Conservation (phyloP, 2,113 vertebrate species). For the Lynx canadensis region DNA sequence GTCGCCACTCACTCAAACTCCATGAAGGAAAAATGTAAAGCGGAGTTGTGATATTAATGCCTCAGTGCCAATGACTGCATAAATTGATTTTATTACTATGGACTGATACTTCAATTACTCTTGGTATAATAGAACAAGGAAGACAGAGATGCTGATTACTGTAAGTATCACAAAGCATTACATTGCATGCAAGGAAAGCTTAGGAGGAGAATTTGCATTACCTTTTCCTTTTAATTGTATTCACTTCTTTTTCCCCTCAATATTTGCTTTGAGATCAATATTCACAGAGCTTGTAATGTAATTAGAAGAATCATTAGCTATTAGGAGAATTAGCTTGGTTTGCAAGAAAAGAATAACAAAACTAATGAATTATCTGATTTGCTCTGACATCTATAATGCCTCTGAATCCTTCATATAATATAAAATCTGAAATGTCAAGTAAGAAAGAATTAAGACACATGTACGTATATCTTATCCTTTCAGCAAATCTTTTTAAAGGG, state of each 20-base stretch:
- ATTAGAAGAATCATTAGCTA: conserved; percentile 49
- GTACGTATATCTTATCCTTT: background rate
- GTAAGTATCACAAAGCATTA: background rate
- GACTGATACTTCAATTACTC: conserved; percentile 3
- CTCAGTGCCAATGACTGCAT: background rate
- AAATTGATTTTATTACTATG: background rate
- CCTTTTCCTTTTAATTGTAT: conserved; percentile 13
- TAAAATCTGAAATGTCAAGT: background rate
- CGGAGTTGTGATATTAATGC: background rate
- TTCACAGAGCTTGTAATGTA: conserved; percentile 18
- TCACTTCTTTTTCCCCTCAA: background rate
- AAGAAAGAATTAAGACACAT: background rate
- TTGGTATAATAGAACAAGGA: background rate
- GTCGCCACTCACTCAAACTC: background rate
- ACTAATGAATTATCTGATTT: conserved; percentile 7
- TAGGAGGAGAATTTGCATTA: background rate
- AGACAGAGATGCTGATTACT: background rate
- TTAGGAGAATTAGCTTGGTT: conserved; percentile 57
- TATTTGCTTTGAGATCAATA: conserved; percentile 52
- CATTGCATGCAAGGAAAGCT: background rate
- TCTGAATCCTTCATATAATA: conserved; percentile 16
- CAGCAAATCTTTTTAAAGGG: background rate
- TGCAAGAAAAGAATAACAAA: conserved; percentile 56
- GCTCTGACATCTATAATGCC: background rate
- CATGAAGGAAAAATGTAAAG: background rate